A percentile compares a stretch with the other conserved stretches of the same genome.
Evolutionary conservation across 2,797 vertebrate species (phyloP).

Genomic region (Siniperca scherzeri): DNA sequence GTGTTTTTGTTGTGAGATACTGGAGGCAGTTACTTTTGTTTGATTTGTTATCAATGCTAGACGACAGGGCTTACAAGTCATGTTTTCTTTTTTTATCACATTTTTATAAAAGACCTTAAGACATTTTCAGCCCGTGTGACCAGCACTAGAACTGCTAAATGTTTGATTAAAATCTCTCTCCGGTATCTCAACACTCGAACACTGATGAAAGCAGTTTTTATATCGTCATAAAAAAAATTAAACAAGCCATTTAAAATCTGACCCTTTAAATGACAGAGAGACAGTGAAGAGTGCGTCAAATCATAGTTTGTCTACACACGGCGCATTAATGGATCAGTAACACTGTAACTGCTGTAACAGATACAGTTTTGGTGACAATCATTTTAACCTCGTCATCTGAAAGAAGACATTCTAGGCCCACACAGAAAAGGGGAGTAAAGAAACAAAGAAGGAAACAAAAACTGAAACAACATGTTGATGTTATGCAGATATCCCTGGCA

Average conservation of each 20-base stretch:
- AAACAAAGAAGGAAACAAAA: slow-evolving; percentile 47
- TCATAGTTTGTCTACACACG: slow-evolving; percentile 27
- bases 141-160: slow-evolving; percentile 34
- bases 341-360: slow-evolving; percentile 49
- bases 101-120: slow-evolving; percentile 19
- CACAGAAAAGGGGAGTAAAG: slow-evolving; percentile 18
- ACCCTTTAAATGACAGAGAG: slow-evolving; percentile 37
- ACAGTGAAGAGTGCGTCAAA: slow-evolving; percentile 6
- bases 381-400: slow-evolving; percentile 37
- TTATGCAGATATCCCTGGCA: slow-evolving; percentile 62
- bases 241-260: background rate
- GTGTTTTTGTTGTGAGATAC: slow-evolving; percentile 31
- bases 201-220: slow-evolving; percentile 9
- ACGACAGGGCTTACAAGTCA: slow-evolving; percentile 22
- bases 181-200: slow-evolving; percentile 18
- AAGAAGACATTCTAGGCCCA: slow-evolving; percentile 40
- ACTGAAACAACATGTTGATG: slow-evolving; percentile 37
- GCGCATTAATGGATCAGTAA: slow-evolving; percentile 56
- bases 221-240: slow-evolving; percentile 7
- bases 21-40: background rate
- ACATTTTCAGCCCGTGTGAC: slow-evolving; percentile 36
- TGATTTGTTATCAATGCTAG: slow-evolving; percentile 25
- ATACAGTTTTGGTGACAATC: slow-evolving; percentile 28
- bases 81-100: slow-evolving; percentile 1
- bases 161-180: background rate